Evolutionary conservation across 1,140 invertebrate species (phyloP).

Genomic region (Cydia strobilella): DNA sequence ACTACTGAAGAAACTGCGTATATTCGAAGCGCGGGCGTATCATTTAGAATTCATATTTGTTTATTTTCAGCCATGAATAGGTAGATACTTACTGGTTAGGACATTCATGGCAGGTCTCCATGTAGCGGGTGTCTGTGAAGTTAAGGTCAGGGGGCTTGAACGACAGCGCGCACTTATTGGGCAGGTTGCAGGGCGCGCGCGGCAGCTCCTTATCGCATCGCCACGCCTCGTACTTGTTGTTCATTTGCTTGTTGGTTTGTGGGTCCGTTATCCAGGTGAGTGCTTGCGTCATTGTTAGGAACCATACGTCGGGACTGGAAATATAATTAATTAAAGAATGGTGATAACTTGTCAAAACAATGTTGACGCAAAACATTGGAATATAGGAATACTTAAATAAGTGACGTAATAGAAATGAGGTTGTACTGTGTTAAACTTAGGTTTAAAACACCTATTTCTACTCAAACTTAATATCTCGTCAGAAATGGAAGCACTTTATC

Average conservation of each 20-base stretch:
- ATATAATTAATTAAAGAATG: slow-evolving; percentile 27
- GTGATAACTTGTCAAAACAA: background rate
- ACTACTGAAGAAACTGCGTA: too few species aligned
- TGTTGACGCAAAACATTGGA: too few species aligned
- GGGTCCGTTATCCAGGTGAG: slow-evolving; percentile 95
- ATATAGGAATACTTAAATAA: too few species aligned
- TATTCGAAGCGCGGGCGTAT: too few species aligned
- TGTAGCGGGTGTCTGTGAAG: slow-evolving; percentile 90
- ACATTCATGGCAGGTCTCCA: slow-evolving; percentile 93
- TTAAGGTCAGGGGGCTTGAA: slow-evolving; percentile 89
- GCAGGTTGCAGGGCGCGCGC: slow-evolving; percentile 88
- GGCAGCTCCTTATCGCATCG: slow-evolving; percentile 87
- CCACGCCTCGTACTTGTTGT: slow-evolving; percentile 88
- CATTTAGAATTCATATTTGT: too few species aligned
- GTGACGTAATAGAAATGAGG: too few species aligned
- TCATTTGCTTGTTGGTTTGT: slow-evolving; percentile 84
- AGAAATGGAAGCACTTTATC: too few species aligned
- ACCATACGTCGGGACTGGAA: slow-evolving; percentile 92
- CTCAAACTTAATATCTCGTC: too few species aligned
- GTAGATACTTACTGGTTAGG: slow-evolving; percentile 84
- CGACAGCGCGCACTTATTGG: slow-evolving; percentile 91
- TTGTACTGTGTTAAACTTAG: too few species aligned
- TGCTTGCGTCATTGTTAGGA: slow-evolving; percentile 94
- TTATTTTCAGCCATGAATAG: too few species aligned
- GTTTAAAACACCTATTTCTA: too few species aligned